Evolutionary conservation across 2,888 invertebrate species (phyloP).

Genomic region (Ectropis crepuscularia): DNA sequence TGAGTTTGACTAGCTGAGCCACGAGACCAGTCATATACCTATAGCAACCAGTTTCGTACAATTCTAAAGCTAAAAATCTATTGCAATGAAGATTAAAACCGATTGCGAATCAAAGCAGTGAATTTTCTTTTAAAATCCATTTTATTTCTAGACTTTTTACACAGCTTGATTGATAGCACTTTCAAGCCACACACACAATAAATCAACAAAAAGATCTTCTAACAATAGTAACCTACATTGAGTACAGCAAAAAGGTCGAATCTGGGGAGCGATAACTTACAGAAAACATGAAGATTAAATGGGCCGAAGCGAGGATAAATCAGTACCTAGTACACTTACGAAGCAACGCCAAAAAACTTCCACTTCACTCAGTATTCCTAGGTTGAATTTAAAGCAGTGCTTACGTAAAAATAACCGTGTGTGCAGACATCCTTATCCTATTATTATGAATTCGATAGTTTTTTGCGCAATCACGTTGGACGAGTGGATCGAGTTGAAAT

Average conservation of each 20-base stretch:
- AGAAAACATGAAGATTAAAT: constrained; percentile 43
- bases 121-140: too few species aligned
- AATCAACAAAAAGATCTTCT: constrained; percentile 30
- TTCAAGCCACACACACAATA: constrained; percentile 16
- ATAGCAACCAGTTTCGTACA: too few species aligned
- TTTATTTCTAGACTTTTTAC: not conserved
- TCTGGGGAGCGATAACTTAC: constrained; percentile 37
- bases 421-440: too few species aligned
- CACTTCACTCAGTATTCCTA: constrained; percentile 24
- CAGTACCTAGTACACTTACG: constrained; percentile 40
- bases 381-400: constrained; percentile 15
- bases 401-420: constrained; percentile 13
- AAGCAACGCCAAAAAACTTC: constrained; percentile 48
- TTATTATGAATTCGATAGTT: too few species aligned
- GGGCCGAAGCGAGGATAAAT: constrained; percentile 41
- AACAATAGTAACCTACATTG: constrained; percentile 33
- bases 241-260: constrained; percentile 39
- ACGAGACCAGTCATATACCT: too few species aligned
- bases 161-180: constrained; percentile 8
- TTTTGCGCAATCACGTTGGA: too few species aligned
- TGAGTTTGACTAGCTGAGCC: too few species aligned
- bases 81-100: too few species aligned
- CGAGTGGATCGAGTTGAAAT: too few species aligned
- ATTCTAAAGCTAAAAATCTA: too few species aligned
- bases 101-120: too few species aligned